These are phyloP conservation scores for Neolamprologus caudopunctatus DNA, from an alignment of 2,113 vertebrate genomes.

Conservation along the genomic window DNA sequence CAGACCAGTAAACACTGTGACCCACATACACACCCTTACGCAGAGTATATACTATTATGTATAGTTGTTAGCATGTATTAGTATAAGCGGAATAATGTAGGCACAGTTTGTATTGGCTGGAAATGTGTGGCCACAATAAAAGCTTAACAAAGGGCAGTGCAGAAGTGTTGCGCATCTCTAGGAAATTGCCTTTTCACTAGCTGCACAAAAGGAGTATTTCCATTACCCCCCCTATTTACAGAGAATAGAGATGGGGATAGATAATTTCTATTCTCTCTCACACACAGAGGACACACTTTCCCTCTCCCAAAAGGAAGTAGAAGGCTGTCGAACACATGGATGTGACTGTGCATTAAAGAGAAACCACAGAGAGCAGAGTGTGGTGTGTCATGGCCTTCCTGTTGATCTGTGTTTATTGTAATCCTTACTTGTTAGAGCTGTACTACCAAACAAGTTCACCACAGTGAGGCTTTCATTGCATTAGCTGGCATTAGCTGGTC, in stretches of 20 bases:
- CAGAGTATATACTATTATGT: not conserved
- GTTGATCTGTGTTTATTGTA: not conserved
- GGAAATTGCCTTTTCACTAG: slow-evolving; percentile 56
- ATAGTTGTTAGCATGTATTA: not conserved
- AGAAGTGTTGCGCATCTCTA: not conserved
- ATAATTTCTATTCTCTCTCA: slow-evolving; percentile 14
- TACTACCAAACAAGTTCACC: not conserved
- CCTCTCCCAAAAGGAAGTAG: not conserved
- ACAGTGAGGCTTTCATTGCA: not conserved
- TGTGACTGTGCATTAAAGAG: not conserved
- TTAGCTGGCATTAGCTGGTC: not conserved
- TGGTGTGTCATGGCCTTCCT: not conserved
- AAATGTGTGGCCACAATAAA: slow-evolving; percentile 2
- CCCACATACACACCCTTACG: not conserved
- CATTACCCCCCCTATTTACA: slow-evolving; percentile 32
- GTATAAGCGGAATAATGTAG: not conserved
- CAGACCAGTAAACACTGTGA: not conserved
- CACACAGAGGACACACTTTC: not conserved
- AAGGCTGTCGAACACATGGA: not conserved
- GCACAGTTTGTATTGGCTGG: not conserved
- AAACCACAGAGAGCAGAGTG: not conserved
- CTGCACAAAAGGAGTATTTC: slow-evolving; percentile 23
- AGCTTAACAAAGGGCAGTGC: slow-evolving; percentile 31
- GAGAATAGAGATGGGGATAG: slow-evolving; percentile 1
- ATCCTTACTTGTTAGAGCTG: not conserved